Percentiles rank a stretch among this genome's conserved stretches.
Evolutionary conservation across 2,797 vertebrate species (phyloP).

Genomic region (Caiman crocodilus): DNA sequence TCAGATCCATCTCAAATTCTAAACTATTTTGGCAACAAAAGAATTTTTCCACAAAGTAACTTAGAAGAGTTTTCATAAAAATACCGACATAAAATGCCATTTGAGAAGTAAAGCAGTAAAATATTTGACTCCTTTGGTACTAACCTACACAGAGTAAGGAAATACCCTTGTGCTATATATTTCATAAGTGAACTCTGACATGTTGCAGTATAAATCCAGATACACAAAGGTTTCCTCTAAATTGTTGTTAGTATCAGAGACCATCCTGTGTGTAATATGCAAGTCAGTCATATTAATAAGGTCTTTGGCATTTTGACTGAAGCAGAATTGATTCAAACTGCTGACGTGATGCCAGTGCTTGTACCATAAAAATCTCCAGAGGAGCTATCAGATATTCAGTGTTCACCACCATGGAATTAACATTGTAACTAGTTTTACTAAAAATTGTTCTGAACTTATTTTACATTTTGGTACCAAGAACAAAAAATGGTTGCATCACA

Average conservation of each 20-base stretch:
- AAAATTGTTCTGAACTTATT: conserved; percentile 5
- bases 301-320: too few species aligned
- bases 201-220: background rate
- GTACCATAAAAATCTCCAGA: background rate
- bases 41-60: background rate
- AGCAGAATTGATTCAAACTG: too few species aligned
- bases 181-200: background rate
- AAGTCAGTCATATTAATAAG: background rate
- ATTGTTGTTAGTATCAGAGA: background rate
- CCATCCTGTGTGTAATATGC: background rate
- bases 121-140: background rate
- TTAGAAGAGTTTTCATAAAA: background rate
- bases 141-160: background rate
- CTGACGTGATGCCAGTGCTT: background rate
- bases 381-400: background rate
- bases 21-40: background rate
- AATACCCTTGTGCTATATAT: background rate
- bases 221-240: background rate
- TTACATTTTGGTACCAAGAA: background rate
- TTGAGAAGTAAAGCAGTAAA: background rate
- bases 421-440: background rate
- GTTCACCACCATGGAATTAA: background rate
- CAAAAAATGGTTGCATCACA: conserved; percentile 24
- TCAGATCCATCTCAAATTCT: background rate
- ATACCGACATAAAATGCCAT: background rate